Evolutionary conservation across 1,140 invertebrate genomes (phyloP).

Genomic region (Saccostrea cuccullata): DNA sequence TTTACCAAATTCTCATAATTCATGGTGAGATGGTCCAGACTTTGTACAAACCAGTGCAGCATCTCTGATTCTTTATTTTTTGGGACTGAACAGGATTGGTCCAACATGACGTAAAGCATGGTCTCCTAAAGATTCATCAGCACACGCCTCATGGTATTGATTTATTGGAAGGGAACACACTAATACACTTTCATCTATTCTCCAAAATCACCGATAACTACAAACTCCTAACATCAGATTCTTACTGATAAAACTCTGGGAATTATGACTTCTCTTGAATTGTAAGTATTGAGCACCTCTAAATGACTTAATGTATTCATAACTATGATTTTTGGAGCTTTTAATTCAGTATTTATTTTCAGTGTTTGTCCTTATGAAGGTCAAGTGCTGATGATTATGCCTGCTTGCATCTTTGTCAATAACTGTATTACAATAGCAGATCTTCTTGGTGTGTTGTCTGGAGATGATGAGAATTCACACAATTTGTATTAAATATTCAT

Average conservation of each 20-base stretch:
- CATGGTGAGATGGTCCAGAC: not conserved
- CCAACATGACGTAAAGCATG: not conserved
- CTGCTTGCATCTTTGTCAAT: not conserved
- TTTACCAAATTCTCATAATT: too few species aligned
- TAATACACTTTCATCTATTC: conserved; percentile 1
- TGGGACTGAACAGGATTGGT: not conserved
- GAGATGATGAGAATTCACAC: not conserved
- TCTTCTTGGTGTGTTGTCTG: not conserved
- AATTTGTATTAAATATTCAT: not conserved
- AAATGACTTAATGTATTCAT: not conserved
- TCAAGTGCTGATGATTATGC: not conserved
- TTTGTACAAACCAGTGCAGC: not conserved
- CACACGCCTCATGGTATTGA: not conserved
- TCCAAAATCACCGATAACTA: conserved; percentile 17
- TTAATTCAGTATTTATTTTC: not conserved
- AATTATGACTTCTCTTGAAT: not conserved
- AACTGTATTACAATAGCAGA: not conserved
- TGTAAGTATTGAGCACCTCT: conserved; percentile 3
- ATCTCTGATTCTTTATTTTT: not conserved
- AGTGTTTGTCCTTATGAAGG: not conserved
- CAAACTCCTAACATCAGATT: not conserved
- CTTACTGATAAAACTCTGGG: not conserved
- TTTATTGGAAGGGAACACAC: conserved; percentile 3
- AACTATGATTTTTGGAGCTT: too few species aligned
- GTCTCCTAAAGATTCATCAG: not conserved